Percentiles rank a stretch among this genome's conserved stretches.
phyloP scores from a whole-genome alignment of 2,888 invertebrate genomes.

The Cataglyphis cursor region DNA sequence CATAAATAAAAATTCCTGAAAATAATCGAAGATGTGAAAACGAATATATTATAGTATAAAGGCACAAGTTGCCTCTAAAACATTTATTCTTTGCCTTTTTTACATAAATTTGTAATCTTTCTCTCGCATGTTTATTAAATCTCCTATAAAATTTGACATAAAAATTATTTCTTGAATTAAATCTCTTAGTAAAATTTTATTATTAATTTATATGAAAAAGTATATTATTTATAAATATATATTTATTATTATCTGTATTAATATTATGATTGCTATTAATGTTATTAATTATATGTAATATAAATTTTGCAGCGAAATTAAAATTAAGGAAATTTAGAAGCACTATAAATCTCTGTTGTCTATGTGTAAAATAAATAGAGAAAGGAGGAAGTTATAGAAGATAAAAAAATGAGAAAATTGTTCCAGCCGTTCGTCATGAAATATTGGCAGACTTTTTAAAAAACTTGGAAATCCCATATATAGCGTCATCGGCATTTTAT shows the following conservation, averaged over 20 bases:
- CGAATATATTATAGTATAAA: background rate
- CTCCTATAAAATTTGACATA: background rate
- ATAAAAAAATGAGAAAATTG: background rate
- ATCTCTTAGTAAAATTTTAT: background rate
- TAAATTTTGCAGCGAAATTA: constrained; percentile 2
- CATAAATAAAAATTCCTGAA: background rate
- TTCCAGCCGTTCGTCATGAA: constrained; percentile 26
- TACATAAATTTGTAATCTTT: background rate
- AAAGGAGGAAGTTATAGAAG: background rate
- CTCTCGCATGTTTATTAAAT: background rate
- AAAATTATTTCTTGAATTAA: background rate
- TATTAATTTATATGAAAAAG: background rate
- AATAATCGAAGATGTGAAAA: background rate
- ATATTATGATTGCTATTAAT: constrained; percentile 7
- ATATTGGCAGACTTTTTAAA: constrained; percentile 59
- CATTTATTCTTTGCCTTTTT: background rate
- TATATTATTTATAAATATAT: background rate
- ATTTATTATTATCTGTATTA: constrained; percentile 3
- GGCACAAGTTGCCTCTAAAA: background rate
- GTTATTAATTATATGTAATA: background rate
- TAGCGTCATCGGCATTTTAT: constrained; percentile 71
- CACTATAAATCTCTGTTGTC: background rate
- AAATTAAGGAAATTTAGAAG: background rate
- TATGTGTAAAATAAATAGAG: background rate
- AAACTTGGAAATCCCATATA: constrained; percentile 74